phyloP scores from a whole-genome alignment of 2,113 vertebrate genomes.

The Lepus timidus region DNA sequence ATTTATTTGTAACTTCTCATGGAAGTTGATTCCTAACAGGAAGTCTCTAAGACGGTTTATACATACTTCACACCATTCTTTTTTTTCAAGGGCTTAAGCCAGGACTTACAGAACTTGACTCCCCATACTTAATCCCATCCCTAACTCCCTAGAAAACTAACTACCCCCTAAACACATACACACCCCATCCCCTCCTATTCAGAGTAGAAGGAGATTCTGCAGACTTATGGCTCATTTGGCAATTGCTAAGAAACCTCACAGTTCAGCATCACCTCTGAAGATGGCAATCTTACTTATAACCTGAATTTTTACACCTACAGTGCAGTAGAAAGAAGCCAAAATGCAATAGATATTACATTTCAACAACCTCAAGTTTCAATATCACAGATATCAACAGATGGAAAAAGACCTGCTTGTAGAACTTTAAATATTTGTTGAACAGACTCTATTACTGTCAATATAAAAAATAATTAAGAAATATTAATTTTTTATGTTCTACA shows the following conservation, averaged over 20 bases:
- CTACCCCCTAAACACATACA: neutral
- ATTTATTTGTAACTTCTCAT: slow-evolving; percentile 78
- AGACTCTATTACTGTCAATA: slow-evolving; percentile 73
- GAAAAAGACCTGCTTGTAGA: slow-evolving; percentile 78
- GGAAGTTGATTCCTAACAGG: slow-evolving; percentile 74
- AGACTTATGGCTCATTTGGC: slow-evolving; percentile 82
- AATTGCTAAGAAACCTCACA: slow-evolving; percentile 78
- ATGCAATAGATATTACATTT: slow-evolving; percentile 39
- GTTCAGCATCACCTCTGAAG: slow-evolving; percentile 71
- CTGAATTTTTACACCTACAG: slow-evolving; percentile 73
- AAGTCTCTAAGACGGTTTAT: slow-evolving; percentile 72
- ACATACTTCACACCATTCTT: slow-evolving; percentile 52
- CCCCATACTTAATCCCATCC: slow-evolving; percentile 56
- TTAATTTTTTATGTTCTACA: slow-evolving; percentile 80
- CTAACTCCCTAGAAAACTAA: slow-evolving; percentile 43
- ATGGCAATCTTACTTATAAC: slow-evolving; percentile 55
- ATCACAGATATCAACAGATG: slow-evolving; percentile 76
- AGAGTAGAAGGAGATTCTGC: slow-evolving; percentile 65
- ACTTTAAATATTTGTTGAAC: neutral
- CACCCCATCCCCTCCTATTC: slow-evolving; percentile 43
- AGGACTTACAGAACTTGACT: slow-evolving; percentile 35
- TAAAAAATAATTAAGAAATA: slow-evolving; percentile 84
- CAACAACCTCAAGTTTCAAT: slow-evolving; percentile 70
- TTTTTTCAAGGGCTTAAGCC: slow-evolving; percentile 46
- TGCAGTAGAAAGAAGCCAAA: slow-evolving; percentile 74